These are phyloP conservation scores for Apamea anceps DNA, from an alignment of 2,888 invertebrate species.

Conservation along the genomic window DNA sequence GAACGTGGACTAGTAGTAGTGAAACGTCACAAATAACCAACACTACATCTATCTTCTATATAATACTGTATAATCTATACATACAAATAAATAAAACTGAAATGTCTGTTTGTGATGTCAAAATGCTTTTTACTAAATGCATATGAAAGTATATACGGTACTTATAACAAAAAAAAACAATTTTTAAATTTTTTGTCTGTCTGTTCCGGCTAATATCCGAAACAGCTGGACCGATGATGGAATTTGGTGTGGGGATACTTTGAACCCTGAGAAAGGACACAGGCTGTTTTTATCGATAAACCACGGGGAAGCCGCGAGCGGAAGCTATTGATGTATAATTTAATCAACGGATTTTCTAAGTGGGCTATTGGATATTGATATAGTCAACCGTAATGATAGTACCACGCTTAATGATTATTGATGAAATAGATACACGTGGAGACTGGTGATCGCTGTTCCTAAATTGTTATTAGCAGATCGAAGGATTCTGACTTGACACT, in stretches of 20 bases:
- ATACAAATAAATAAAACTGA: too few species aligned
- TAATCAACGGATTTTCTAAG: background rate
- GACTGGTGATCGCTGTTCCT: background rate
- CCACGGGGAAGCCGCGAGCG: too few species aligned
- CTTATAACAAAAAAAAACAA: background rate
- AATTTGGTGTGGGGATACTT: background rate
- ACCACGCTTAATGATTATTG: background rate
- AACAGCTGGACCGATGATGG: background rate
- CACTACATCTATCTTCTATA: background rate
- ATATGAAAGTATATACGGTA: too few species aligned
- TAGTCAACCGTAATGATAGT: background rate
- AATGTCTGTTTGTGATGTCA: too few species aligned
- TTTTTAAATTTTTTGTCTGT: background rate
- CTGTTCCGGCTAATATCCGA: background rate
- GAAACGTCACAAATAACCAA: background rate
- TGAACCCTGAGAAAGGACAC: background rate
- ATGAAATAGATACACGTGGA: background rate
- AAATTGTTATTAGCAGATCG: background rate
- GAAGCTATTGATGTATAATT: background rate
- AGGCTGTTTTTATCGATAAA: background rate
- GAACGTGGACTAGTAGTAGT: background rate
- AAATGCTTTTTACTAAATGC: too few species aligned
- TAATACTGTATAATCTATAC: too few species aligned
- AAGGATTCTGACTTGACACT: background rate
- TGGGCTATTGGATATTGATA: background rate